These are phyloP conservation scores for Girardinus metallicus DNA, from an alignment of 2,797 vertebrate species.

Conservation along the genomic window DNA sequence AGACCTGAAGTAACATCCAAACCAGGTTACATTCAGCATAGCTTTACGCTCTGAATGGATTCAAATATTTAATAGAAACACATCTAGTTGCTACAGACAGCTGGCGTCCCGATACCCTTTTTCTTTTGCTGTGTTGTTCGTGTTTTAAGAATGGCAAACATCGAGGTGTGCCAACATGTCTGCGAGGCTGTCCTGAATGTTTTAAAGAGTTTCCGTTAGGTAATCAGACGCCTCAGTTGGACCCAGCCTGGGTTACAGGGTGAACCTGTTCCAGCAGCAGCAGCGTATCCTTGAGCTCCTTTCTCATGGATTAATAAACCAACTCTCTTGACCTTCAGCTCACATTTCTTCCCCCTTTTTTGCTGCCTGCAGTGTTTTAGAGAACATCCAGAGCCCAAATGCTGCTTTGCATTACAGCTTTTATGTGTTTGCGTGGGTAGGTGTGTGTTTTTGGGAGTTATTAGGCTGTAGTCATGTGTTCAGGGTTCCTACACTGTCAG, in stretches of 20 bases:
- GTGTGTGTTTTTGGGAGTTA: slow-evolving; percentile 24
- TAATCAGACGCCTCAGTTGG: slow-evolving; percentile 64
- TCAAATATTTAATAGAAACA: background rate
- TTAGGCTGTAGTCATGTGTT: background rate
- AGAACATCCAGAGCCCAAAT: slow-evolving; percentile 49
- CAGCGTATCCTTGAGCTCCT: slow-evolving; percentile 21
- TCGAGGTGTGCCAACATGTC: slow-evolving; percentile 58
- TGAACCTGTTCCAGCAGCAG: slow-evolving; percentile 17
- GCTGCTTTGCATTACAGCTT: slow-evolving; percentile 30
- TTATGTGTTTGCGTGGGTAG: slow-evolving; percentile 32
- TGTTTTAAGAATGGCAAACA: background rate
- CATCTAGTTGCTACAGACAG: background rate
- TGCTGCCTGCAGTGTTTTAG: slow-evolving; percentile 58
- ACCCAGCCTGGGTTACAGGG: slow-evolving; percentile 31
- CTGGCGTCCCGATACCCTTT: background rate
- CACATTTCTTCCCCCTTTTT: slow-evolving; percentile 22
- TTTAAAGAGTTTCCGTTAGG: slow-evolving; percentile 80
- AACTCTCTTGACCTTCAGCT: slow-evolving; percentile 29
- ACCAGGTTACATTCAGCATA: too few relatives aligned
- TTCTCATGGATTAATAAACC: slow-evolving; percentile 35
- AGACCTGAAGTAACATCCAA: background rate
- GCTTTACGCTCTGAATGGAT: background rate
- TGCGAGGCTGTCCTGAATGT: slow-evolving; percentile 73
- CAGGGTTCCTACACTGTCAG: background rate
- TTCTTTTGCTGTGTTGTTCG: background rate